A percentile compares a stretch with the other conserved stretches of the same genome.
Evolutionary conservation across 2,797 vertebrate genomes (phyloP).

Genomic region (Cercopithecus petaurista): DNA sequence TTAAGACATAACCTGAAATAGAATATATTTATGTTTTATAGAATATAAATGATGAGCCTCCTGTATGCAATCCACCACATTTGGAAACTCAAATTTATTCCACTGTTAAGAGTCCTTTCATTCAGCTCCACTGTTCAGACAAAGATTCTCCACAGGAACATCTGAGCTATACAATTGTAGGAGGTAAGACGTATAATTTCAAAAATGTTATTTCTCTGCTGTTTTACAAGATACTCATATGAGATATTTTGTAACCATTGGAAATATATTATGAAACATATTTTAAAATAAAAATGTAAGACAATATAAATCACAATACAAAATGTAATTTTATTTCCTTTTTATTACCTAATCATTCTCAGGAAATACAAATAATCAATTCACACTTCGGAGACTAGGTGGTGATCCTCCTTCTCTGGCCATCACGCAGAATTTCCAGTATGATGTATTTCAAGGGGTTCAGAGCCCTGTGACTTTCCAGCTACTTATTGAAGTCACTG

Average conservation of each 20-base stretch:
- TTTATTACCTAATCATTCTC: conserved; percentile 68
- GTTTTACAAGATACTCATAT: background rate
- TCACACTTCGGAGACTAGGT: conserved; percentile 71
- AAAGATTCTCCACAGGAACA: conserved; percentile 75
- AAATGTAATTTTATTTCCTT: background rate
- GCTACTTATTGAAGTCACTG: conserved; percentile 77
- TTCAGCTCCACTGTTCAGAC: conserved; percentile 73
- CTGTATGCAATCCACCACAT: conserved; percentile 61
- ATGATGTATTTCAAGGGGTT: conserved; percentile 73
- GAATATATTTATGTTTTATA: background rate
- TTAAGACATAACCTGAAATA: background rate
- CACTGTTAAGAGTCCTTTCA: conserved; percentile 50
- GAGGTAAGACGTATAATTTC: conserved; percentile 57
- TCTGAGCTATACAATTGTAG: conserved; percentile 70
- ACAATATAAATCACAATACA: conserved; percentile 29
- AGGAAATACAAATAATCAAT: conserved; percentile 79
- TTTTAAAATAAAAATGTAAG: background rate
- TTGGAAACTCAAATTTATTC: conserved; percentile 70
- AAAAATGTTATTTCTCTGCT: background rate
- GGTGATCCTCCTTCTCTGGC: conserved; percentile 67
- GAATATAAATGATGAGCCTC: conserved; percentile 70
- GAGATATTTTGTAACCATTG: background rate
- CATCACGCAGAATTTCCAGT: conserved; percentile 70
- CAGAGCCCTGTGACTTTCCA: conserved; percentile 62
- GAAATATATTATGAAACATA: background rate